These are phyloP conservation scores for Vanessa tameamea DNA, from an alignment of 1,140 invertebrate species.

Conservation along the genomic window DNA sequence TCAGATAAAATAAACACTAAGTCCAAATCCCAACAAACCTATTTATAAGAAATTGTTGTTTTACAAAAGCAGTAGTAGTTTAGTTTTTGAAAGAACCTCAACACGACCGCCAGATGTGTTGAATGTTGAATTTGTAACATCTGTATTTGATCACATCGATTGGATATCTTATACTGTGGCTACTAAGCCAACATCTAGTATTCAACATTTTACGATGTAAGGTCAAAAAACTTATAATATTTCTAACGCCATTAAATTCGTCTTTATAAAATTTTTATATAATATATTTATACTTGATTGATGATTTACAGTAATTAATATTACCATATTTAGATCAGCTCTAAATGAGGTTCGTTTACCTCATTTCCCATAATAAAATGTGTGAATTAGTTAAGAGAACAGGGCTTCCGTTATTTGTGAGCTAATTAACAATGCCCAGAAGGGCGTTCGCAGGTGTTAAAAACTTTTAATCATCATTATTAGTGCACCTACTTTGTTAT, in stretches of 20 bases:
- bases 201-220: constrained; percentile 8
- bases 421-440: constrained; percentile 28
- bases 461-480: constrained; percentile 3
- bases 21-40: too few relatives aligned
- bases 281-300: constrained; percentile 3
- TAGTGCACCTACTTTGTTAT: constrained; percentile 7
- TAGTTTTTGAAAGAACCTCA: neutral
- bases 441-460: constrained; percentile 31
- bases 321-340: constrained; percentile 13
- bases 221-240: constrained; percentile 14
- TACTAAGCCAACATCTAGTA: neutral
- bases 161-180: neutral
- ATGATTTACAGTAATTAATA: constrained; percentile 17
- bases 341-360: constrained; percentile 40
- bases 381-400: constrained; percentile 35
- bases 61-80: too few relatives aligned
- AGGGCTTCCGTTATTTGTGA: constrained; percentile 31
- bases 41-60: too few relatives aligned
- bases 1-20: too few relatives aligned
- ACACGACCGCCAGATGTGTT: neutral
- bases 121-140: neutral
- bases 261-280: neutral
- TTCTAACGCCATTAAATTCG: neutral
- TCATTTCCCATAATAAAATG: constrained; percentile 34
- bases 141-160: neutral